Evolutionary conservation across 2,797 vertebrate genomes (phyloP).

Genomic region (Borostomias antarcticus): DNA sequence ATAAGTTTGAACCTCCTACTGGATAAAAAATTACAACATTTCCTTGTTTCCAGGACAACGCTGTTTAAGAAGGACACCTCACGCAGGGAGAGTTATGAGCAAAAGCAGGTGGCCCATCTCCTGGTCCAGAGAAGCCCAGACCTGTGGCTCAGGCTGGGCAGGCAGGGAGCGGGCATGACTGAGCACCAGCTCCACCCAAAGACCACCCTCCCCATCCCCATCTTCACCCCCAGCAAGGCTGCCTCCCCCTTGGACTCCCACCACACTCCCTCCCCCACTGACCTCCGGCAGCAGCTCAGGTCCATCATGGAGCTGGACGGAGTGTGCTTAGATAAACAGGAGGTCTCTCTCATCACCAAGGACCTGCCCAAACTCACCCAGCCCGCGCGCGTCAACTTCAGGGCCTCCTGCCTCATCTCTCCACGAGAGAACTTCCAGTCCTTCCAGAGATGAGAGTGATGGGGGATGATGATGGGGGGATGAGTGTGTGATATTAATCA

Average conservation of each 20-base stretch:
- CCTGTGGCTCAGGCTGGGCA: conserved; percentile 48
- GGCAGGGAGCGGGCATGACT: conserved; percentile 40
- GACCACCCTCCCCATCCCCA: conserved; percentile 46
- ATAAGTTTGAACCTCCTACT: background rate
- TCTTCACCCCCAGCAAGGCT: conserved; percentile 50
- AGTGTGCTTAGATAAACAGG: conserved; percentile 30
- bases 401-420: conserved; percentile 40
- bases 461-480: background rate
- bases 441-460: conserved; percentile 21
- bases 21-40: background rate
- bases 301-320: conserved; percentile 25
- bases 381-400: conserved; percentile 37
- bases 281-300: background rate
- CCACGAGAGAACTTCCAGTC: conserved; percentile 19
- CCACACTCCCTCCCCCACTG: conserved; percentile 24
- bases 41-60: conserved; percentile 37
- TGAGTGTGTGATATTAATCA: background rate
- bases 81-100: conserved; percentile 45
- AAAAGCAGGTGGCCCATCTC: conserved; percentile 48
- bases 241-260: conserved; percentile 15
- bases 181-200: conserved; percentile 49
- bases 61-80: conserved; percentile 42
- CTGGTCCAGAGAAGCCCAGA: conserved; percentile 44
- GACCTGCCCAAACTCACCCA: conserved; percentile 36
- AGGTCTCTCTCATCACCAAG: conserved; percentile 30